Conservation (phyloP, 1,140 invertebrate species). For the Elysia chlorotica region DNA sequence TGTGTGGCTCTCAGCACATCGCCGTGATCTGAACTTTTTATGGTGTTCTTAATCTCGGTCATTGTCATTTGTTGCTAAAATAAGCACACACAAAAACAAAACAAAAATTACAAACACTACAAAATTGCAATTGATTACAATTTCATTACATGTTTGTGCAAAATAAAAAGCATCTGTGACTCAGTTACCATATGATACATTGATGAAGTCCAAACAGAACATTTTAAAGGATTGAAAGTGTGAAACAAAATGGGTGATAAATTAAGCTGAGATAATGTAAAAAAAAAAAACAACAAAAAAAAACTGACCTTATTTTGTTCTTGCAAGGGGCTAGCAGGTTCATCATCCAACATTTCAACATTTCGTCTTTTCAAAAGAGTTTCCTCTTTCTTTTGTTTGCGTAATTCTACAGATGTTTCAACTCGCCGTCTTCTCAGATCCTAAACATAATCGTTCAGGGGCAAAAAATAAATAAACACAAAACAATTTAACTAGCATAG, state of each 20-base stretch:
- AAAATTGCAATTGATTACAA: no score
- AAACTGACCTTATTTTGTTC: slow-evolving; percentile 45
- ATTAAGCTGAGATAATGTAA: no score
- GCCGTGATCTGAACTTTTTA: slow-evolving; percentile 39
- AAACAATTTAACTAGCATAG: no score
- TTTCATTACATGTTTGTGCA: background rate
- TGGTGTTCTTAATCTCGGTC: slow-evolving; percentile 48
- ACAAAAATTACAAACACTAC: background rate
- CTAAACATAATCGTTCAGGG: no score
- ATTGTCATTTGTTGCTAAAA: slow-evolving; percentile 35
- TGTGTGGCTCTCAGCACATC: slow-evolving; percentile 52
- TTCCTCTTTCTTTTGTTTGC: slow-evolving; percentile 97
- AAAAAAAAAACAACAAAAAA: background rate
- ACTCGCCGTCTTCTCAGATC: slow-evolving; percentile 87
- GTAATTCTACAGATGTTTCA: slow-evolving; percentile 92
- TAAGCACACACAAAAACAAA: background rate
- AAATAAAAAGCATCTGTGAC: background rate
- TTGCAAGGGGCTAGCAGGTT: slow-evolving; percentile 51
- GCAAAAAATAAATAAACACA: no score
- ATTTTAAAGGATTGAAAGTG: no score
- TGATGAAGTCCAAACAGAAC: background rate
- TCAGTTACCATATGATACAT: background rate
- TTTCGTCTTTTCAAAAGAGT: slow-evolving; percentile 93
- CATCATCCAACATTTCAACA: slow-evolving; percentile 66
- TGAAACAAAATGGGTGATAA: no score